Evolutionary conservation across 2,888 invertebrate species (phyloP), one percentile per base, ranked within the genome.

Genomic region (Venustoraphidia nigricollis): DNA sequence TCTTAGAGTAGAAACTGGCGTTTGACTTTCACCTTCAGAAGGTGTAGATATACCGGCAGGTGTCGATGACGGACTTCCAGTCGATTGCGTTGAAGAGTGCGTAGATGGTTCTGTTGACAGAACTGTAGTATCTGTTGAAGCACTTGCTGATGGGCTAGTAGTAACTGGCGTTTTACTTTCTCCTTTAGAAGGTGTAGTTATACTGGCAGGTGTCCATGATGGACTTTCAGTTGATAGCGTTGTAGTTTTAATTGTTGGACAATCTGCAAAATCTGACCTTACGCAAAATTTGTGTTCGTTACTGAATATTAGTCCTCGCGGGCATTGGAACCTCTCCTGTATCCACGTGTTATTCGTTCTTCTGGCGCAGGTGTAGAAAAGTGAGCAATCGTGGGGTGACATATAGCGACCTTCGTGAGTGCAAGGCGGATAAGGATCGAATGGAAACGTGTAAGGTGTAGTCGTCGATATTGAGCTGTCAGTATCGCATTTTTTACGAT

Each of bases 341-440:
- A 62, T 53, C 51, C 65, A 65, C 8, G 57, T 58, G 9, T 65
- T 63, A 48, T 58, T 62, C 0, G 53, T 47, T 41, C 62, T 62
- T 34, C 59, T 52, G 27, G 58, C 62, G 52, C 71, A 71, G 1
- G 61, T 63, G 50, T 68, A 71, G 51, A 68, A 71, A 10, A 67
- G 49, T 1, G 60, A 58, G 46, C 68, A 68, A 51, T 69, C 63
- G 3, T 55, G 54, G n/a, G 62, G 60, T 2, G 64, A 65, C 36
- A 63, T 56, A 51, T 63, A 68, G 13, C 58, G 58, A 37, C 68
- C 68, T 41, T 62, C 60, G 42, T 57, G 55, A 4, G 55, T 50
- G 53, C 68, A 68, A 3, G 63, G 59, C 10, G 66, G 67, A 48
- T 63, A 68, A 45, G 62, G 63, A 46, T 57, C 55, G 27, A 55